Base-by-base conservation (phyloP, 2,113 vertebrate genomes). In the Protobothrops mucrosquamatus region DNA sequence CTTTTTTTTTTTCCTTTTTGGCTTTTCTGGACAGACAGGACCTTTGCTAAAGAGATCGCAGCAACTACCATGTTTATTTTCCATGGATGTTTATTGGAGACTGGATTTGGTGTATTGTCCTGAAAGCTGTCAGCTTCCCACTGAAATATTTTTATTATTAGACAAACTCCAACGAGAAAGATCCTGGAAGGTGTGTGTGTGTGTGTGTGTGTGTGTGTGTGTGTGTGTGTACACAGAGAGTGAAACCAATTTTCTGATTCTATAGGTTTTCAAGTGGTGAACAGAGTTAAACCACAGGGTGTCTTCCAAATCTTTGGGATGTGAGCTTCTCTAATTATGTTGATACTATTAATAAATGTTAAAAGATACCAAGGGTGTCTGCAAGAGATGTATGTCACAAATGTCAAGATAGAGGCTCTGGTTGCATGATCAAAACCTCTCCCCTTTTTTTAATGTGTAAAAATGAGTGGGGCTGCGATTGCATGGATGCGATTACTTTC, bases 361-460 rank as follows among this genome's bases (percentile, higher is more conserved):
- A 20, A 81, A 81, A 81, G 74, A 22, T 8, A 81, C 34, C 34
- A 22, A 81, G 18, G 20, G 18, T 10, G 34, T 81, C 34, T 43
- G 34, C 34, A 43, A 22, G 34, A 43, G 22, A 1, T 81, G 34
- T 81, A 81, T 39, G 34, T 39, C 34, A 81, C 9, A 81, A 81
- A 43, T 22, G 34, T 22, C 74, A 81, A 81, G 34, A 18, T 4
- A 18, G 34, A 7, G n/a, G 18, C 34, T 43, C 18, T 81, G 74
- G 43, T 81, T 81, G 34, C 3, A 81, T 39, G 74, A 43, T 81
- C 18, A 43, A 81, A 39, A 9, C 6, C 69, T 34, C 34, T 39
- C 4, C 11, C 15, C 69, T 0, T 18, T 81, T 81, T 81, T 43
- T 39, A 20, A 43, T 0, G 0, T 3, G n/a, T 20, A 39, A 74